Base-by-base conservation (phyloP, 2,888 invertebrate genomes). In the Mongoloraphidia duomilia region DNA sequence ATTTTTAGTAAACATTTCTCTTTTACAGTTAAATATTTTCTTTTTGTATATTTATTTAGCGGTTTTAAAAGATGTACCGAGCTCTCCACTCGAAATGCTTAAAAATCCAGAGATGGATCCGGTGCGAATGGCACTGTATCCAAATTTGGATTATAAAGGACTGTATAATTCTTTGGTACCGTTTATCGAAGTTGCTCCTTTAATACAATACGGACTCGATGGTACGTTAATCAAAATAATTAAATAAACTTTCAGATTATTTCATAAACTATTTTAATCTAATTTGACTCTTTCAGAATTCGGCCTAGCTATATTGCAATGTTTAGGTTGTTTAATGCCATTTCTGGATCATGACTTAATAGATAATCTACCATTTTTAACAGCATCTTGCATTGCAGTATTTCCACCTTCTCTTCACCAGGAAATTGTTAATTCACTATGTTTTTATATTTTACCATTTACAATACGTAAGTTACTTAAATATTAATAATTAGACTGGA, bases 331-430 rank as follows among this genome's bases (percentile, higher is more conserved):
- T 65, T 75, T 98, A 57, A 77, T 97, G 54, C 94, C 97, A 10
- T 98, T 98, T 70, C 72, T 98, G 62, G 96, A 97, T 66, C 87
- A 92, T 65, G 96, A 97, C 64, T 76, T 91, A 63, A 87, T 98
- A 58, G 96, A 97, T 71, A 90, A 91, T 61, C 74, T 98, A 59
- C 94, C 97, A 17, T 94, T 94, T 67, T 73, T 94, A 58, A 86
- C 93, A 44, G 95, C 97, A 46, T 91, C 92, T 58, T 86, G 93
- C 56, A 85, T 98, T 61, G 89, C 93, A 48, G 88, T 91, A 44
- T 80, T 98, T 63, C 97, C 97, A 1, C 76, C 79, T 44, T 79
- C 84, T 47, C 72, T 97, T 48, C 95, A 97, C 65, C 93, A 92
- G 70, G 93, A 95, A 61, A 89, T 96, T 54, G 81, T 98, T 48